Conservation (phyloP, 1,140 invertebrate genomes). For the Platyura marginata region DNA sequence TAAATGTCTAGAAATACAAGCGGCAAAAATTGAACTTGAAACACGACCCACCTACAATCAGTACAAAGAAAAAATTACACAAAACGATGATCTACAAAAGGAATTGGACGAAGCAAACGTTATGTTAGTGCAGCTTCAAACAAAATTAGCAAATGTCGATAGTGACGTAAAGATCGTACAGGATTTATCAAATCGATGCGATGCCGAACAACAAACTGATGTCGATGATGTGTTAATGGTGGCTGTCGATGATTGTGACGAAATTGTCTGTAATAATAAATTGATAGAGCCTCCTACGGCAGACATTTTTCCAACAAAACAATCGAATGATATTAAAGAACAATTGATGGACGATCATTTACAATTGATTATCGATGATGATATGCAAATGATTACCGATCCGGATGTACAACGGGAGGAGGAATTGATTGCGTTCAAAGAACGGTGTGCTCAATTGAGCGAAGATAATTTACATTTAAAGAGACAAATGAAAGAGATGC, state of each 20-base stretch:
- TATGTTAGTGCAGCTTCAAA: not conserved
- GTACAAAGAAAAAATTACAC: not conserved
- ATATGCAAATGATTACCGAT: slow-evolving; percentile 11
- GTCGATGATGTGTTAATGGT: too few relatives aligned
- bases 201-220: not conserved
- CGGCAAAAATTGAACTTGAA: not conserved
- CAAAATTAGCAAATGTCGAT: not conserved
- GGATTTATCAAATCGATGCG: not conserved
- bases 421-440: slow-evolving; percentile 20
- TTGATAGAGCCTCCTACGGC: too few relatives aligned
- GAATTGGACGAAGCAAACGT: not conserved
- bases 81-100: not conserved
- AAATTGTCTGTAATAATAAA: too few relatives aligned
- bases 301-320: too few relatives aligned
- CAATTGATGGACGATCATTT: too few relatives aligned
- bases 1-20: not conserved
- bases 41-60: not conserved
- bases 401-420: slow-evolving; percentile 14
- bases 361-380: too few relatives aligned
- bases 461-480: slow-evolving; percentile 14
- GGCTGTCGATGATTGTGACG: too few relatives aligned
- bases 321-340: too few relatives aligned
- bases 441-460: slow-evolving; percentile 15
- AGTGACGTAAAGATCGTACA: not conserved
- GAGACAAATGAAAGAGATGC: slow-evolving; percentile 12